phyloP scores from a whole-genome alignment of 1,140 invertebrate species.

The Lamellibrachia luymesi region DNA sequence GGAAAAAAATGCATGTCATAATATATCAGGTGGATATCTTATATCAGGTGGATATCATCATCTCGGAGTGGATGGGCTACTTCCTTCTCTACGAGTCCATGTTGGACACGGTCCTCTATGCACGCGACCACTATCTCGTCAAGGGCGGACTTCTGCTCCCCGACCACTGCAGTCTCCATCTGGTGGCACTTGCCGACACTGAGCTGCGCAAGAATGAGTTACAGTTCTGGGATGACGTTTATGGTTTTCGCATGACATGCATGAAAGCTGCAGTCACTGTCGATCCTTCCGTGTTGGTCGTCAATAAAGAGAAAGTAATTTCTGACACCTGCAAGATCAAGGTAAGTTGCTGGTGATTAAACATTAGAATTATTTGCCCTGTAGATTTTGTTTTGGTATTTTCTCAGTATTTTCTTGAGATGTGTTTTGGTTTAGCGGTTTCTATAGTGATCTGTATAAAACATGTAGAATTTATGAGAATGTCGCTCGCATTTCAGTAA shows the following conservation, averaged over 20 bases:
- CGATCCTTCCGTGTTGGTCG: constrained; percentile 47
- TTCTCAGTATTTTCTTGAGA: not conserved
- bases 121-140: constrained; percentile 49
- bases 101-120: constrained; percentile 56
- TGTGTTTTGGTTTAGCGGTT: not conserved
- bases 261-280: constrained; percentile 48
- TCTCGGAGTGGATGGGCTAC: constrained; percentile 60
- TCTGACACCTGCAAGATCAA: constrained; percentile 46
- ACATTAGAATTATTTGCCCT: not conserved
- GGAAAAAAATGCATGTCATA: no score
- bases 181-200: constrained; percentile 44
- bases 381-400: not conserved
- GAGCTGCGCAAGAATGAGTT: constrained; percentile 41
- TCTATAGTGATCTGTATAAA: not conserved
- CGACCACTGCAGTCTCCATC: constrained; percentile 46
- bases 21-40: not conserved
- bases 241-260: constrained; percentile 55
- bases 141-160: constrained; percentile 42
- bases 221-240: constrained; percentile 55
- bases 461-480: not conserved
- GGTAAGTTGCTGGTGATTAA: constrained; percentile 30
- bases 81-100: constrained; percentile 58
- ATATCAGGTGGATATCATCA: constrained; percentile 51
- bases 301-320: constrained; percentile 39
- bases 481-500: not conserved